A percentile compares a stretch with the other conserved stretches of the same genome.
phyloP scores from a whole-genome alignment of 2,113 vertebrate genomes.

The Carassius carassius region DNA sequence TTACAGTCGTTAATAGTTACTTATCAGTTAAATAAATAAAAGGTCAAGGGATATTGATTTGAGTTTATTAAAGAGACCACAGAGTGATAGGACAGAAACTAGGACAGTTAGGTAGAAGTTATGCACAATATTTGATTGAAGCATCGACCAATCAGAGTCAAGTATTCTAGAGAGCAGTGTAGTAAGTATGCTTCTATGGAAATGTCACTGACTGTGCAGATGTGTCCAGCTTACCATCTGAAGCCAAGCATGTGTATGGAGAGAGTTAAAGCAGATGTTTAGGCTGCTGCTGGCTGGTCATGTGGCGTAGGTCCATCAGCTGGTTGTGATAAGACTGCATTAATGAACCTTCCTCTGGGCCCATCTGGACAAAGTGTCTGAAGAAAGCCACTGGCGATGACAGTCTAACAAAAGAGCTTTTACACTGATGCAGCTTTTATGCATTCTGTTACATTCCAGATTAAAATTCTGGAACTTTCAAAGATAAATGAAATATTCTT shows the following conservation, averaged over 20 bases:
- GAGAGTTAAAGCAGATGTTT: constrained; percentile 46
- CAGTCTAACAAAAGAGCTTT: constrained; percentile 21
- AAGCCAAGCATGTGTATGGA: constrained; percentile 1
- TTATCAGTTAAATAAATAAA: not conserved
- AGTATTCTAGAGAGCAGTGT: not conserved
- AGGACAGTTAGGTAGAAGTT: not conserved
- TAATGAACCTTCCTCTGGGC: constrained; percentile 42
- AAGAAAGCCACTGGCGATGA: constrained; percentile 37
- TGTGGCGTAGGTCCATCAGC: constrained; percentile 42
- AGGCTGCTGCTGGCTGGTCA: constrained; percentile 13
- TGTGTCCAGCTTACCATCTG: constrained; percentile 1
- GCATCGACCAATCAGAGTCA: not conserved
- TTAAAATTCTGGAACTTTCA: not conserved
- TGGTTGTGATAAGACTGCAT: constrained; percentile 47
- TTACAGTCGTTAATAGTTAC: constrained; percentile 7
- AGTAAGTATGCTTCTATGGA: not conserved
- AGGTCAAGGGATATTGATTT: not conserved
- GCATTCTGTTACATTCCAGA: constrained; percentile 21
- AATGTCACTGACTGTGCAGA: constrained; percentile 1
- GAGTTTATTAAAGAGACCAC: not conserved
- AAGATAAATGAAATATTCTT: not conserved
- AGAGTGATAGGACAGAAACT: not conserved
- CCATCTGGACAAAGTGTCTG: constrained; percentile 28
- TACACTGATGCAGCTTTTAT: constrained; percentile 39
- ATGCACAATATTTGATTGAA: not conserved